phyloP scores from a whole-genome alignment of 2,113 vertebrate species.

The Anseranas semipalmata region DNA sequence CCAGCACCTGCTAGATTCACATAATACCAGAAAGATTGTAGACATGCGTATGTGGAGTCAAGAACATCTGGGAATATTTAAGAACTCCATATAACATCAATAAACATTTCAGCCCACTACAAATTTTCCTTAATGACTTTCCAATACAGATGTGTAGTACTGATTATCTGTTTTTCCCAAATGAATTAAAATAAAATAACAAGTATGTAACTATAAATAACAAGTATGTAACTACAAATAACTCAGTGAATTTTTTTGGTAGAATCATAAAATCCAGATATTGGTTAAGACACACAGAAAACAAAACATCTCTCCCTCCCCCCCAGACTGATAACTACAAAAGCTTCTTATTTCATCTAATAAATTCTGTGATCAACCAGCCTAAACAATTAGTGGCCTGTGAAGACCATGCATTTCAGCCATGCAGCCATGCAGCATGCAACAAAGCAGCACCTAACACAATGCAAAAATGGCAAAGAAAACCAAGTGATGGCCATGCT shows the following conservation, averaged over 20 bases:
- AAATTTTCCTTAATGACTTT: background rate
- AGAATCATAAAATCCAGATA: background rate
- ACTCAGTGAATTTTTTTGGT: background rate
- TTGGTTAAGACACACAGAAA: background rate
- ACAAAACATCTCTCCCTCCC: background rate
- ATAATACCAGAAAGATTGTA: background rate
- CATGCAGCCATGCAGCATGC: slow-evolving; percentile 76
- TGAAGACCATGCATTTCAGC: slow-evolving; percentile 69
- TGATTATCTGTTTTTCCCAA: background rate
- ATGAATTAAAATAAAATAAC: background rate
- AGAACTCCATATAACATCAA: background rate
- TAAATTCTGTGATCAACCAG: background rate
- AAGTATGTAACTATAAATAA: too few relatives aligned
- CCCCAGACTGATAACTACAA: background rate
- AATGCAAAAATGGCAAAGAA: slow-evolving; percentile 74
- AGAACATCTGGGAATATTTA: background rate
- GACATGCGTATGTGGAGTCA: slow-evolving; percentile 41
- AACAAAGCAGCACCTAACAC: slow-evolving; percentile 67
- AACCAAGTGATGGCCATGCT: slow-evolving; percentile 77
- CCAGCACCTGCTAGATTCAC: background rate
- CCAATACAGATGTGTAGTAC: background rate
- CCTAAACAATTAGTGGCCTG: slow-evolving; percentile 40
- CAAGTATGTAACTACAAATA: background rate
- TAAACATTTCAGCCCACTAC: slow-evolving; percentile 12
- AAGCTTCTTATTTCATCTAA: background rate